phyloP scores from a whole-genome alignment of 1,140 invertebrate genomes.

The Drosophila saltans region DNA sequence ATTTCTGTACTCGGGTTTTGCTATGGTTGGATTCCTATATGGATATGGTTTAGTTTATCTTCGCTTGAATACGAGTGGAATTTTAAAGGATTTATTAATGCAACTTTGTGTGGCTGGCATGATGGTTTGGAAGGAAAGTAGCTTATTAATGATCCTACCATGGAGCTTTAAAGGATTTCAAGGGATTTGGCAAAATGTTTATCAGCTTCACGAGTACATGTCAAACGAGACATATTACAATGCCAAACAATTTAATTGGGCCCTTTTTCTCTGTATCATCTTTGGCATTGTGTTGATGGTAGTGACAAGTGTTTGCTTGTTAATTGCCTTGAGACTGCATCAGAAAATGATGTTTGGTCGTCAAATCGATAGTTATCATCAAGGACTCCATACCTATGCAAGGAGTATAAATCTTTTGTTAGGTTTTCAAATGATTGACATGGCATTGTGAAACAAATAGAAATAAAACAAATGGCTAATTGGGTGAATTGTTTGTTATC shows the following conservation, averaged over 20 bases:
- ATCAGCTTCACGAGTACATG: constrained; percentile 1
- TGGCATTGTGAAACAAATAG: not conserved
- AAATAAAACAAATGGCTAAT: not conserved
- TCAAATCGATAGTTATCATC: not conserved
- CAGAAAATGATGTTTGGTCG: not conserved
- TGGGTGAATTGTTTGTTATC: not conserved
- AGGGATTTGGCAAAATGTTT: not conserved
- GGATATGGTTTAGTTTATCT: constrained; percentile 51
- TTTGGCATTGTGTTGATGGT: constrained; percentile 9
- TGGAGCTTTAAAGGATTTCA: constrained; percentile 36
- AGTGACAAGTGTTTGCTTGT: not conserved
- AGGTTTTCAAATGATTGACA: constrained; percentile 30
- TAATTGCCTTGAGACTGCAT: not conserved
- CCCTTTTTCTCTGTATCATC: not conserved
- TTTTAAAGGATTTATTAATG: constrained; percentile 10
- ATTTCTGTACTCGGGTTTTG: constrained; percentile 32
- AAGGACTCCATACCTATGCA: constrained; percentile 25
- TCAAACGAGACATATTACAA: not conserved
- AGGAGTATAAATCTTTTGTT: constrained; percentile 25
- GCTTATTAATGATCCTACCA: constrained; percentile 49
- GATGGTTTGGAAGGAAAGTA: constrained; percentile 31
- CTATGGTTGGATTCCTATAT: constrained; percentile 38
- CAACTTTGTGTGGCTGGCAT: constrained; percentile 23
- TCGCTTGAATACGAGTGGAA: not conserved
- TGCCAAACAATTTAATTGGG: not conserved